phyloP scores from a whole-genome alignment of 2,888 invertebrate species.

The Invenusta paracnida region DNA sequence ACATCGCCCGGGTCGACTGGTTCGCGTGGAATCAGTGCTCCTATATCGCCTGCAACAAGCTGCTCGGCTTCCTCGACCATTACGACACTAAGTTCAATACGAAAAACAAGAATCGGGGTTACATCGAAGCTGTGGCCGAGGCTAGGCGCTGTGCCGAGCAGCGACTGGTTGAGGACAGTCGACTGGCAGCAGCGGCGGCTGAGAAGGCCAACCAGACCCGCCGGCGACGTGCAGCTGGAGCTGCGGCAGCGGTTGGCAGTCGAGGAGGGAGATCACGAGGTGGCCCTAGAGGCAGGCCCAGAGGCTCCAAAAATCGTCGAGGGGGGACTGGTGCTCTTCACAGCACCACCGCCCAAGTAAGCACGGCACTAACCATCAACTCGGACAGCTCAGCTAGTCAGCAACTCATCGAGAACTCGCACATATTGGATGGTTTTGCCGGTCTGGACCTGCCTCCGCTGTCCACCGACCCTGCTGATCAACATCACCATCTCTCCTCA shows the following conservation, averaged over 20 bases:
- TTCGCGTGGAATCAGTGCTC: constrained; percentile 25
- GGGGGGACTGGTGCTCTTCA: neutral
- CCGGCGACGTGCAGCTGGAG: neutral
- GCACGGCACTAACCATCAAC: neutral
- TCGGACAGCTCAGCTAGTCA: neutral
- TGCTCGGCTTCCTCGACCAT: constrained; percentile 6
- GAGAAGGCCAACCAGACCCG: neutral
- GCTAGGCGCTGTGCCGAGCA: constrained; percentile 33
- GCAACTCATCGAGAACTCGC: neutral
- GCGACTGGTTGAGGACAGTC: neutral
- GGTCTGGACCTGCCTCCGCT: neutral
- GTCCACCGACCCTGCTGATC: neutral
- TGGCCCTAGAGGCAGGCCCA: neutral
- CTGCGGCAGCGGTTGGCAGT: neutral
- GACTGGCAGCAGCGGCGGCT: neutral
- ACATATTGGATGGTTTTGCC: neutral
- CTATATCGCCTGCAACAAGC: constrained; percentile 6
- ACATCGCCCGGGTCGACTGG: constrained; percentile 12
- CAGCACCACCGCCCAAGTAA: too few species aligned
- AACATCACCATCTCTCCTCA: too few species aligned
- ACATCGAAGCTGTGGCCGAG: constrained; percentile 36
- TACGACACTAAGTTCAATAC: constrained; percentile 38
- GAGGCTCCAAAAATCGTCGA: neutral
- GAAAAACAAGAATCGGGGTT: constrained; percentile 33
- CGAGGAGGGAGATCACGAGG: neutral